Evolutionary conservation across 2,888 invertebrate genomes (phyloP), one percentile per base, ranked within the genome.

Genomic region (Noctua pronuba): DNA sequence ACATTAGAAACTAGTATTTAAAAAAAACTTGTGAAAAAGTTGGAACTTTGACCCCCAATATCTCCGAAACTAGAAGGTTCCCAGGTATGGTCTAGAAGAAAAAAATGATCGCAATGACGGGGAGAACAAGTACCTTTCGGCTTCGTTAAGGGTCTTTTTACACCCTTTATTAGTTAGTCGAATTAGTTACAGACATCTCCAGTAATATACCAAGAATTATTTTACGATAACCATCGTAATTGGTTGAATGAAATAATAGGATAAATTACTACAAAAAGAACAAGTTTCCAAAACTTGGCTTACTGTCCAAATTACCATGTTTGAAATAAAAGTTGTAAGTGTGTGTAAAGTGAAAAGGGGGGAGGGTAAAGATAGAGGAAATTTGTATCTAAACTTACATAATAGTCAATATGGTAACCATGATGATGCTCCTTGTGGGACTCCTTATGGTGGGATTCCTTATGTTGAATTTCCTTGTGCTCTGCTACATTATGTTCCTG

Each of bases 371-470:
- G 4, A 71, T 2, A 31, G 11, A 24, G 16, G 7, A 52, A 44
- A 38, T 28, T n/a, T 11, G 38, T 5, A 13, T 71, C 18, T 41
- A 16, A 58, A 90, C 94, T 91, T 88, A 94, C 94, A 79, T 94
- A 93, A 76, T 94, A 94, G 77, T 94, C 93, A 28, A 91, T 91
- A 77, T 93, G 87, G 49, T 92, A 88, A 46, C 89, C 91, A 68
- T 92, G 88, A 67, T 92, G 67, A 55, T 77, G 67, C 3, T 77
- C 58, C 2, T 79, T 79, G 4, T 69, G 89, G 44, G 88, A 86
- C 60, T 88, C 88, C 58, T 87, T 82, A 7, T 89, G 81, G 1
- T 91, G 78, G 49, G 87, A 75, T 73, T 83, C 85, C 46, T 88
- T 82, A n/a, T 86, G 77, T 28, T 86, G 80, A 11, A 86, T 28